phyloP scores from a whole-genome alignment of 2,113 vertebrate species.

The Columba janthina region DNA sequence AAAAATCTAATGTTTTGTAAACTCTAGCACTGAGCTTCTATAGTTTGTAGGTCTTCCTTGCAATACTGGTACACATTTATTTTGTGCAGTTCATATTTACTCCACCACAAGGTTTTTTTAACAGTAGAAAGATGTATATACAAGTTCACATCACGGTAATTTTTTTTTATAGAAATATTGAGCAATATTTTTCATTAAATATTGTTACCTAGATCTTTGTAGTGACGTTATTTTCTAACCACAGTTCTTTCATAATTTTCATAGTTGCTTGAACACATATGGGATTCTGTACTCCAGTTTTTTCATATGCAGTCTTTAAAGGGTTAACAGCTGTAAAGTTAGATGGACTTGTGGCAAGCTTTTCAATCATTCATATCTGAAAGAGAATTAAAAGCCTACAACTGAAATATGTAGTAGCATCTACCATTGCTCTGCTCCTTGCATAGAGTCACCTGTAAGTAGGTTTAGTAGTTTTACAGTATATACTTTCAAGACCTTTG shows the following conservation, averaged over 20 bases:
- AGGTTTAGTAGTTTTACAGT: conserved; percentile 75
- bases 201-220: conserved; percentile 70
- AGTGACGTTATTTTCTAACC: conserved; percentile 71
- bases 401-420: conserved; percentile 73
- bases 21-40: conserved; percentile 66
- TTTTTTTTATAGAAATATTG: conserved; percentile 73
- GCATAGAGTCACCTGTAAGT: conserved; percentile 79
- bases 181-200: conserved; percentile 80
- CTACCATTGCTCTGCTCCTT: conserved; percentile 76
- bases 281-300: conserved; percentile 61
- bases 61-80: conserved; percentile 68
- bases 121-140: conserved; percentile 70
- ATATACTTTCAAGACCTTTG: conserved; percentile 70
- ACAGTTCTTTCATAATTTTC: conserved; percentile 56
- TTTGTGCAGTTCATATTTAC: conserved; percentile 68
- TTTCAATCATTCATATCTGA: conserved; percentile 74
- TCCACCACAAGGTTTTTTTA: conserved; percentile 62
- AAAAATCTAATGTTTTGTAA: conserved; percentile 61
- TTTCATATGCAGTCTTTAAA: conserved; percentile 77
- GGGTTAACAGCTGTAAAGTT: conserved; percentile 74
- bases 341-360: conserved; percentile 75
- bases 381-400: conserved; percentile 71
- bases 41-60: conserved; percentile 77
- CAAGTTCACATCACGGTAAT: conserved; percentile 60
- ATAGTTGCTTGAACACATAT: conserved; percentile 50